A percentile compares a stretch with the other conserved stretches of the same genome.
Conservation (phyloP, 2,888 invertebrate species). For the Drosophila setosimentum region DNA sequence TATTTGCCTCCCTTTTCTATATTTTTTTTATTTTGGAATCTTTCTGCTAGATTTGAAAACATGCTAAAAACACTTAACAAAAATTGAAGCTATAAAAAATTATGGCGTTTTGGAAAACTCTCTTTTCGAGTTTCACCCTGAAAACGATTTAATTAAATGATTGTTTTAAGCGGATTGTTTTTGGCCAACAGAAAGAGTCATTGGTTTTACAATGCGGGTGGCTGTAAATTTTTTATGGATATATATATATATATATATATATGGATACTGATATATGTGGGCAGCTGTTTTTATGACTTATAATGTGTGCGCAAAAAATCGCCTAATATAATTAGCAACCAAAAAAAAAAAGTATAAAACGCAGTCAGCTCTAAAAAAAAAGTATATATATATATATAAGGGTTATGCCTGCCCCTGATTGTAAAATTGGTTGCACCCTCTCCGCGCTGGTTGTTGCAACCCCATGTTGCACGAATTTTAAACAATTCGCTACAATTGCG, state of each 20-base stretch:
- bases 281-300: slow-evolving; percentile 79
- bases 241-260: neutral
- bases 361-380: slow-evolving; percentile 36
- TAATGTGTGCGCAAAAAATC: slow-evolving; percentile 42
- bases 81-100: neutral
- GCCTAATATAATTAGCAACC: slow-evolving; percentile 71
- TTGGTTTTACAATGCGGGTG: slow-evolving; percentile 57
- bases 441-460: slow-evolving; percentile 20
- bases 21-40: neutral
- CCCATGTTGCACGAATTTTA: slow-evolving; percentile 44
- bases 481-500: slow-evolving; percentile 74
- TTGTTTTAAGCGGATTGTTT: slow-evolving; percentile 70
- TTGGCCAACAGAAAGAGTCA: slow-evolving; percentile 43
- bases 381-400: slow-evolving; percentile 42
- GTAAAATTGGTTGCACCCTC: slow-evolving; percentile 31
- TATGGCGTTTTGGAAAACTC: neutral
- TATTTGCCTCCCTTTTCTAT: neutral
- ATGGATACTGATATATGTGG: slow-evolving; percentile 52
- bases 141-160: slow-evolving; percentile 51
- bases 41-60: neutral
- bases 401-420: slow-evolving; percentile 51
- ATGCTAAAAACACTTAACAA: neutral
- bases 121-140: neutral
- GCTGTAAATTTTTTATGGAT: slow-evolving; percentile 4
- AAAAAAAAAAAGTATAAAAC: slow-evolving; percentile 33